Base-by-base conservation (phyloP, 2,113 vertebrate genomes). In the Xyliphius kryptos region DNA sequence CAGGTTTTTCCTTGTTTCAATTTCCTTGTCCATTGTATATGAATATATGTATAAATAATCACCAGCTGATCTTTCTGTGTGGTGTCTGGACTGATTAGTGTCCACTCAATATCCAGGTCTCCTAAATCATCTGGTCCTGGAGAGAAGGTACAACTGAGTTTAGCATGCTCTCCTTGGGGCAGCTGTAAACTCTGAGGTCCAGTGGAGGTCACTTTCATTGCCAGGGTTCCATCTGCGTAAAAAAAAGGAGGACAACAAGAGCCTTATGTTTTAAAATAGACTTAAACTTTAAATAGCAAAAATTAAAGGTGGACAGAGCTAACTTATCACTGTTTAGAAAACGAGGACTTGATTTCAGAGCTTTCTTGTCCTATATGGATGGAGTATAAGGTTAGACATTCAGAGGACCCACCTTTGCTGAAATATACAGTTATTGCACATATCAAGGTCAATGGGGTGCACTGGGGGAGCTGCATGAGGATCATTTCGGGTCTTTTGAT, bases 81-180 rank as follows among this genome's bases (percentile, higher is more conserved):
- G 1, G 81, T 82, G 55, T 93, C 92, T 0, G 89, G 86, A 13
- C 85, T 88, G 82, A 94, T 67, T 63, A 88, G 74, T 41, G 82
- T 89, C 91, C 94, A 95, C 53, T 94, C 93, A 2, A 92, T 91
- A 74, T 92, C 81, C 5, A 85, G 84, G 5, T 87, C 86, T 9
- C 93, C 92, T 0, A 74, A 77, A 64, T 93, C 92, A 2, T 67
- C 70, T 0, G 86, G 81, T 40, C 85, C 86, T 0, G 81, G 70
- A 1, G 79, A 70, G 61, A 90, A 96, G 14, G 78, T 88, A 56
- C 92, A 96, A 19, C 80, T 86, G 77, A 96, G 60, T 4, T 76
- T 87, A 61, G 85, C 88, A 0, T 73, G 81, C 32, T 91, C 87
- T 0, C 92, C 92, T 74, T 86, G 83, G 0, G 91, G 89, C 69